Evolutionary conservation across 1,140 invertebrate genomes (phyloP), one percentile per base, ranked within the genome.

Genomic region (Phthorimaea operculella): DNA sequence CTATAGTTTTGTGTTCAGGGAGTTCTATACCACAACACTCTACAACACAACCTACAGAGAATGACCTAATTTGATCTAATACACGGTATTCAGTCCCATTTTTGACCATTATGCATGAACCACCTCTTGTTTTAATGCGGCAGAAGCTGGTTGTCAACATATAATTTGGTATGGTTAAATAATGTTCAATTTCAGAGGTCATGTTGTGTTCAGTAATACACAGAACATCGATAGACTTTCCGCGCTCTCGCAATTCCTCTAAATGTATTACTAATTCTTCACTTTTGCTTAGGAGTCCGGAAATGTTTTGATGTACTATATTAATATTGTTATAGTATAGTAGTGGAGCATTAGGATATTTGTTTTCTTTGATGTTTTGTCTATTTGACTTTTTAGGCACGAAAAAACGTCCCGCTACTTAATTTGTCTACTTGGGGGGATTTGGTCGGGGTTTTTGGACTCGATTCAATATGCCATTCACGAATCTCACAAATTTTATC

Each of bases 131-230:
- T 9, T 14, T 50, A 28, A 36, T 21, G 10, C 54, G 18, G 18
- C 45, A 18, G 33, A 33, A 34, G 28, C 21, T 18, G 9, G 54
- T 9, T 12, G 45, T 7, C 12, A 16, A 16, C 12, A 18, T 36
- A 18, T 21, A 55, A 18, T 55, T 55, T n/a, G 45, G 45, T 4
- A 55, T 39, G 16, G 42, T 21, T 7, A 49, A 33, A 39, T 36
- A 14, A 10, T 10, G 4, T 36, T 36, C 10, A 18, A n/a, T 12
- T 14, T 18, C 48, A 9, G 11, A 16, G 9, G 10, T 56, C 33
- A 56, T 51, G 15, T 50, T 50, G 21, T 56, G 48, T n/a, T 56
- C 54, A 1, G 54, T 55, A 15, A 55, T 14, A 16, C 54, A 55
- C 18, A 55, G 5, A n/a, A 55, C 47, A 28, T 55, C 54, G 9